Evolutionary conservation across 2,888 invertebrate species (phyloP), one percentile per base, ranked within the genome.

Genomic region (Heliconius ethilla): DNA sequence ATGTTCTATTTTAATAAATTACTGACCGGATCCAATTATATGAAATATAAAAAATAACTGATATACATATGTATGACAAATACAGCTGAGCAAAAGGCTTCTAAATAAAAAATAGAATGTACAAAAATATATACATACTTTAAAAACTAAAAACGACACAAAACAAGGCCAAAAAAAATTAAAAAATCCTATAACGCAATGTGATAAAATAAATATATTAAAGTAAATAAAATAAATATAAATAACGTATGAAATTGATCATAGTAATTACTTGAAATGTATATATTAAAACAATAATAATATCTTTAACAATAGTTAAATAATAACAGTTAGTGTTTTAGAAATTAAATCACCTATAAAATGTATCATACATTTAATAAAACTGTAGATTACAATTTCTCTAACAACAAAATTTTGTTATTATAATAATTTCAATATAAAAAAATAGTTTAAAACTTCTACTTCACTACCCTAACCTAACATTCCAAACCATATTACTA

Each of bases 91-190:
- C 75, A 63, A 65, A 78, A 75, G 37, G 37, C n/a, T 55, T 29
- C 15, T 29, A 63, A 75, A 66, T 25, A 75, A 75, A 66, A 51
- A 72, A 67, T 29, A 59, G 70, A 75, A 67, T 11, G 51, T 51
- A 67, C 66, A 65, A 74, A 51, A 76, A 62, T 13, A 66, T 55
- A 75, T 33, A 59, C 63, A 73, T 37, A 67, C 37, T 7, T 37
- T 40, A 18, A 25, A 69, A 78, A 55, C 29, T 22, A 33, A 63
- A 80, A 76, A 79, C 75, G 83, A 85, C 25, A 81, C 70, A 85
- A 88, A 83, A 84, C 80, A 87, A 86, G 83, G 89, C 87, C 89
- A 87, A 86, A 79, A 76, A 85, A 86, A 85, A 80, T 15, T 29
- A 84, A 80, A 73, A 72, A 3, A 59, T 27, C 5, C 25, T 67